phyloP scores from a whole-genome alignment of 2,888 invertebrate species.

The Shargacucullia verbasci region DNA sequence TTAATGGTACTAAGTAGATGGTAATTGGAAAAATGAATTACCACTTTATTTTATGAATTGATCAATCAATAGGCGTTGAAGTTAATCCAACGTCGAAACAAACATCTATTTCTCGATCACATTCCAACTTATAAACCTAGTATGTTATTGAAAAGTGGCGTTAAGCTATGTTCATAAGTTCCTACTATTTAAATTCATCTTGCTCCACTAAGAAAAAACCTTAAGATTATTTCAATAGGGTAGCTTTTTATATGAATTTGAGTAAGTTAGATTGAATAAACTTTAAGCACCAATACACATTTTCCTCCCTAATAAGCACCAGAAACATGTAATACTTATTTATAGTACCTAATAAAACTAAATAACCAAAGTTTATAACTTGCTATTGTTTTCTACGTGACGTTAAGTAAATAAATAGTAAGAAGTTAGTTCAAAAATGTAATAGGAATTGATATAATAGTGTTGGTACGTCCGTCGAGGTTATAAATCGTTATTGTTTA shows the following conservation, averaged over 20 bases:
- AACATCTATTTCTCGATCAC: too few species aligned
- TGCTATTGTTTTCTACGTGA: conserved; percentile 36
- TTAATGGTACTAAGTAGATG: too few species aligned
- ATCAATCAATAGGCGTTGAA: too few species aligned
- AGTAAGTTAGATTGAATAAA: background rate
- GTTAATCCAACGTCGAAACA: too few species aligned
- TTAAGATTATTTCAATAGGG: fast-evolving
- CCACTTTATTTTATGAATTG: too few species aligned
- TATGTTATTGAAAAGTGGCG: background rate
- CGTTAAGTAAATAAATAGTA: conserved; percentile 30
- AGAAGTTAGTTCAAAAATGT: conserved; percentile 22
- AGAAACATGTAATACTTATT: conserved; percentile 27
- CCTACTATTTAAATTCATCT: background rate
- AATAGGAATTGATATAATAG: conserved; percentile 45
- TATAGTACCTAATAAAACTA: conserved; percentile 45
- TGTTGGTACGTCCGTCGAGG: conserved; percentile 36
- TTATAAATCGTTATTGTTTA: conserved; percentile 57
- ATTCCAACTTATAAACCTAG: background rate
- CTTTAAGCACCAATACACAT: conserved; percentile 2
- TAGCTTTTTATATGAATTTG: conserved; percentile 2
- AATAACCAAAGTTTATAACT: conserved; percentile 33
- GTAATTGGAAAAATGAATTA: too few species aligned
- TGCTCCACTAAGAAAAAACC: background rate
- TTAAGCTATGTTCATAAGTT: conserved; percentile 7
- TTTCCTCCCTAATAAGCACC: conserved; percentile 36